Evolutionary conservation across 2,797 vertebrate species (phyloP), one percentile per base, ranked within the genome.

Genomic region (Spinus pinus): DNA sequence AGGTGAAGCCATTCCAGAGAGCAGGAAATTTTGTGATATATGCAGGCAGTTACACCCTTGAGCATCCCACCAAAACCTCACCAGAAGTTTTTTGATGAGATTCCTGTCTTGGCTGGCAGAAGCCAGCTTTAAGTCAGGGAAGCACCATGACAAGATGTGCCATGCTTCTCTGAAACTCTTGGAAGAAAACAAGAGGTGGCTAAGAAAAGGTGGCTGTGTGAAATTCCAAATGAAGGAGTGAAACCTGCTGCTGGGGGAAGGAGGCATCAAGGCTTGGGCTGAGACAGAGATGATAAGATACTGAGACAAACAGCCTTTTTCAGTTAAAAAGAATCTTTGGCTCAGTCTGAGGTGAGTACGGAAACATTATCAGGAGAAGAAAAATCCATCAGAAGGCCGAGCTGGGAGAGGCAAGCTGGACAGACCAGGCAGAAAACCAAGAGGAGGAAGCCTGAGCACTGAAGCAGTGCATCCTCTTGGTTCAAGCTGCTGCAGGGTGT

Each of bases 211-310:
- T 58, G 73, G 14, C 25, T 74, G 82, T 4, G 50, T 72, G 46
- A 71, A 49, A 65, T 74, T 75, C 14, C 57, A 71, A 65, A 65
- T 8, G 42, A 86, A 53, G 50, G 65, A 49, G 17, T 41, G 61
- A 81, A 91, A 80, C n/a, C 67, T 82, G 84, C 56, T 75, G 62
- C 74, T 58, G 66, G 3, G 31, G 15, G 51, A 82, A 85, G 86
- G 56, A 89, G 87, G 20, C 53, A 61, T 73, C 42, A 33, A 83
- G 58, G 80, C 75, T 87, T 28, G 80, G 73, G 69, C 79, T 81
- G 87, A 91, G 86, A 65, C 69, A 54, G 74, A 94, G 87, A 62
- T 95, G 41, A 14, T 72, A 69, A 90, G 92, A 93, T 86, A 86
- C 18, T 0, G 28, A 86, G 81, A 96, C 91, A 93, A 96, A 90